phyloP scores from a whole-genome alignment of 2,888 invertebrate genomes.

The Gari tellinella region DNA sequence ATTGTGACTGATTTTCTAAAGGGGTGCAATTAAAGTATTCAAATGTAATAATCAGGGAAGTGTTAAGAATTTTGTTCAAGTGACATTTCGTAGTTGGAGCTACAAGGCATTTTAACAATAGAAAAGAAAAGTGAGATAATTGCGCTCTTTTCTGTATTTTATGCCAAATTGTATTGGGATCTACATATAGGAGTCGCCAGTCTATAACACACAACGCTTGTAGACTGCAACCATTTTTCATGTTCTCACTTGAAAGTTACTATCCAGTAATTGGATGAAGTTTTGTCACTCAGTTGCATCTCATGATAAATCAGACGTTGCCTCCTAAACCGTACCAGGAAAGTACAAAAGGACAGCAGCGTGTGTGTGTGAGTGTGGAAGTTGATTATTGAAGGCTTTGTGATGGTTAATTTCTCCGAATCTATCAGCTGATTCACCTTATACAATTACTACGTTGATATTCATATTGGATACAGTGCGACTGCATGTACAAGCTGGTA shows the following conservation, averaged over 20 bases:
- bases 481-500: slow-evolving; percentile 30
- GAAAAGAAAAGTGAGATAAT: slow-evolving; percentile 24
- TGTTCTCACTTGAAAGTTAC: slow-evolving; percentile 37
- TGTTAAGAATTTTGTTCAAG: slow-evolving; percentile 31
- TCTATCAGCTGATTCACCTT: no score
- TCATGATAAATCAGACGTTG: slow-evolving; percentile 12
- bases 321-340: slow-evolving; percentile 3
- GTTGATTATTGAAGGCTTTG: slow-evolving; percentile 3
- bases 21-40: slow-evolving; percentile 2
- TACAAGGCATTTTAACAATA: slow-evolving; percentile 8
- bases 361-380: background rate
- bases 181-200: no score
- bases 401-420: no score
- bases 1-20: no score
- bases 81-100: slow-evolving; percentile 30
- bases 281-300: slow-evolving; percentile 37
- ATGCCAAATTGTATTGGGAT: no score
- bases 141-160: slow-evolving; percentile 1
- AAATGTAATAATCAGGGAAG: background rate
- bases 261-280: slow-evolving; percentile 53
- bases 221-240: slow-evolving; percentile 5
- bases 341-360: no score
- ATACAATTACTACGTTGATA: no score
- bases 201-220: slow-evolving; percentile 10
- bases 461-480: slow-evolving; percentile 31